phyloP scores from a whole-genome alignment of 2,888 invertebrate genomes.

The Tenodera sinensis region DNA sequence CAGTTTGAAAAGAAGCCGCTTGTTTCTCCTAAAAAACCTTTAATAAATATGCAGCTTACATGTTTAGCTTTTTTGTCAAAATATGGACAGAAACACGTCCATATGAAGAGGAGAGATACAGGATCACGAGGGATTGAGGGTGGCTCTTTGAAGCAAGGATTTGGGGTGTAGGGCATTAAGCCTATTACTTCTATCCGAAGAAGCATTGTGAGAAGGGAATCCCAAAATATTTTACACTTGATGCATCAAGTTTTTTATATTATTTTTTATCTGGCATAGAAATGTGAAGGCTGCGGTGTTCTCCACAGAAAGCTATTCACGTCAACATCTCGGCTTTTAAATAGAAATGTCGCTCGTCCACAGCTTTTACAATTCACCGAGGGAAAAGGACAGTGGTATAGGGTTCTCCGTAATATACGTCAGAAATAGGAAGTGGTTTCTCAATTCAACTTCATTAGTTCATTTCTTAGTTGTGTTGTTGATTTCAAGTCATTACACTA shows the following conservation, averaged over 20 bases:
- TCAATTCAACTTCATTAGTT: no score
- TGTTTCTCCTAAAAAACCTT: no score
- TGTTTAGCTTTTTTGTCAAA: neutral
- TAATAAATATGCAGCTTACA: neutral
- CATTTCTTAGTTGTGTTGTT: no score
- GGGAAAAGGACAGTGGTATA: neutral
- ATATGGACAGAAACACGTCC: neutral
- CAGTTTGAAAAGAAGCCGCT: no score
- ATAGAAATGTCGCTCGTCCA: constrained; percentile 9
- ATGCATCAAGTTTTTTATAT: neutral
- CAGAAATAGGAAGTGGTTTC: no score
- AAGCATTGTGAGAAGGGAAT: neutral
- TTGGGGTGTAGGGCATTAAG: neutral
- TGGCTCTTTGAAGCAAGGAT: neutral
- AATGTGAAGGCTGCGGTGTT: neutral
- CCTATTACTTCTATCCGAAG: neutral
- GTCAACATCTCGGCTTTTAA: constrained; percentile 8
- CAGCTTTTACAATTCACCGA: neutral
- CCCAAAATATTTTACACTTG: constrained; percentile 19
- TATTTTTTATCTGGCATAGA: neutral
- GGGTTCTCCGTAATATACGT: neutral
- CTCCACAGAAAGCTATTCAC: neutral
- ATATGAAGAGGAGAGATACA: no score
- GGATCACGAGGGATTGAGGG: no score
- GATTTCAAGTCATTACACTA: no score